Evolutionary conservation across 2,888 invertebrate genomes (phyloP).

Genomic region (Leistus spinibarbis): DNA sequence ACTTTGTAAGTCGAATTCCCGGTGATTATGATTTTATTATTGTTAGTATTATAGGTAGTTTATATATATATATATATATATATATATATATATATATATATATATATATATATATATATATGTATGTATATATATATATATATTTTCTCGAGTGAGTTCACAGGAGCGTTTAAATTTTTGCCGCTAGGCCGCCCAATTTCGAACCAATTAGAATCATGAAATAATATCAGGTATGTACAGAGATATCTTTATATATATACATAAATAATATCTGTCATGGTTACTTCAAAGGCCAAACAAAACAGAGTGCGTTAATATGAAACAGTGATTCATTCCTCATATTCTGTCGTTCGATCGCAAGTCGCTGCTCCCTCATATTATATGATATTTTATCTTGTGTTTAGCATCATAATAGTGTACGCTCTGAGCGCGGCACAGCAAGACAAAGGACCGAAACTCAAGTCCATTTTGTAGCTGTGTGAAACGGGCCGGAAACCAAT

Average conservation of each 20-base stretch:
- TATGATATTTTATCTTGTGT: not conserved
- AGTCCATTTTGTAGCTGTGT: not conserved
- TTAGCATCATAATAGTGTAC: not conserved
- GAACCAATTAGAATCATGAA: not conserved
- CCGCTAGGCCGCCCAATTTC: not conserved
- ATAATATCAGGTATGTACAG: no score
- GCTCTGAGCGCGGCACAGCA: not conserved
- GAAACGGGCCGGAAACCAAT: not conserved
- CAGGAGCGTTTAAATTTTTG: not conserved
- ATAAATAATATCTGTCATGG: not conserved
- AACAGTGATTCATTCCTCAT: not conserved
- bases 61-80: not conserved
- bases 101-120: not conserved
- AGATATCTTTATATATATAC: not conserved
- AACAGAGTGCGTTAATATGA: no score
- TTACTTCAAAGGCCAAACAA: not conserved
- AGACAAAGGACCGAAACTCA: not conserved
- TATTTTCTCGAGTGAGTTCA: not conserved
- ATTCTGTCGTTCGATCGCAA: not conserved
- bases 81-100: not conserved
- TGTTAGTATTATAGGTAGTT: no score
- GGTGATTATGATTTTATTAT: no score
- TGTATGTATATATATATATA: not conserved
- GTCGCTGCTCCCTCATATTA: no score
- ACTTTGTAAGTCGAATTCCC: no score